Evolutionary conservation across 92 coral and sea anemone genomes (phyloP), one percentile per base, ranked within the genome.

Genomic region (Phenganax stokvisi): DNA sequence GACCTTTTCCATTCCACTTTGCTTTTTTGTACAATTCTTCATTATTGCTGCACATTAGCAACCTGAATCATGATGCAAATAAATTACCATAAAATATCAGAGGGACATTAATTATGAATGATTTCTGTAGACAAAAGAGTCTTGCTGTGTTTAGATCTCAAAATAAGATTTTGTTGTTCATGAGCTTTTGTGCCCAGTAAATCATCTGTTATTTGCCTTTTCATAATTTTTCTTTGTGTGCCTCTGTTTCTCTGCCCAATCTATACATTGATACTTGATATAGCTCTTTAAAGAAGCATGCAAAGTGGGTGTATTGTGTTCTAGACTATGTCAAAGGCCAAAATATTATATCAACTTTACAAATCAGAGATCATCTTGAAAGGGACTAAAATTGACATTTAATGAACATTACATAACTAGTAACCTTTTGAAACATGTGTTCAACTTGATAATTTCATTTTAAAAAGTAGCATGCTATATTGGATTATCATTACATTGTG

Each of bases 1-100:
- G 85, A 58, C 98, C 96, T 89, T 92, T 86, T 0, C 98, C 98
- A 79, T 86, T 85, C 98, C 98, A 94, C 29, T 88, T 88, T 52
- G 98, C 94, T 81, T 90, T 84, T 44, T 83, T 85, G 66, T 90
- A 87, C 66, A 94, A 88, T 57, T 94, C 98, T 74, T 94, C 98
- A 66, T 85, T 85, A 71, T 85, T 94, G 74, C 97, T 85, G 71
- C 97, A 94, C 98, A 94, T 94, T 56, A 94, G 60, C 66, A 94
- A 85, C 87, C 98, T 94, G n/a, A 51, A 47, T 53, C 47, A 56
- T 10, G 30, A 20, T 37, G 37, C 16, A 79, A 0, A 62, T 54
- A 57, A 62, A 13, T 59, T 52, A 8, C 3, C 57, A 10, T 73
- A 6, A 73, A 16, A 29, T 5, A 44, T 3, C 77, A 15, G 27